phyloP scores from a whole-genome alignment of 2,888 invertebrate species.

The Clivina fossor region DNA sequence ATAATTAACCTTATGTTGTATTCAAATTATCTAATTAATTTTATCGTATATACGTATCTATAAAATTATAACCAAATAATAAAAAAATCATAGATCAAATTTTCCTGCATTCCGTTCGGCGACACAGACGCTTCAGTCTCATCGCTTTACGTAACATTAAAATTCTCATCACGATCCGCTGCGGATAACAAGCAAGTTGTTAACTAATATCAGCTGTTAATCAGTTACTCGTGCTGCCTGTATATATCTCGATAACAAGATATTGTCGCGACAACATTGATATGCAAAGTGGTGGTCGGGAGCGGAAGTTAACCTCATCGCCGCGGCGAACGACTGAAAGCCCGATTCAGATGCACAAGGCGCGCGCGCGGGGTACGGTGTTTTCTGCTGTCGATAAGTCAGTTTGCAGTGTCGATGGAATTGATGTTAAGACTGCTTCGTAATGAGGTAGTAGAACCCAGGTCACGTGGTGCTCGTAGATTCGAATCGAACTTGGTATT shows the following conservation, averaged over 20 bases:
- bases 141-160: conserved; percentile 5
- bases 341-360: too few species aligned
- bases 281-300: conserved; percentile 17
- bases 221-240: conserved; percentile 23
- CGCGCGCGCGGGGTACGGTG: not conserved
- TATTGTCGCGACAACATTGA: conserved; percentile 15
- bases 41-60: not conserved
- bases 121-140: not conserved
- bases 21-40: too few species aligned
- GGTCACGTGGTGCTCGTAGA: conserved; percentile 11
- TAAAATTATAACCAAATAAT: not conserved
- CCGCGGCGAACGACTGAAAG: not conserved
- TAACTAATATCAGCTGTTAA: conserved; percentile 27
- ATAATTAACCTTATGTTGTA: too few species aligned
- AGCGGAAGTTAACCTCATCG: conserved; percentile 20
- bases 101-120: not conserved
- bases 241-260: conserved; percentile 24
- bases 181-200: conserved; percentile 20
- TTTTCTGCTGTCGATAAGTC: not conserved
- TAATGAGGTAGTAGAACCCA: conserved; percentile 16
- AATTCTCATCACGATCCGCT: conserved; percentile 8
- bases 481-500: too few species aligned
- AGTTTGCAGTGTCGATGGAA: too few species aligned
- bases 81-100: not conserved
- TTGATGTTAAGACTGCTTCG: conserved; percentile 10